phyloP scores from a whole-genome alignment of 2,113 vertebrate genomes.

The Cololabis saira region DNA sequence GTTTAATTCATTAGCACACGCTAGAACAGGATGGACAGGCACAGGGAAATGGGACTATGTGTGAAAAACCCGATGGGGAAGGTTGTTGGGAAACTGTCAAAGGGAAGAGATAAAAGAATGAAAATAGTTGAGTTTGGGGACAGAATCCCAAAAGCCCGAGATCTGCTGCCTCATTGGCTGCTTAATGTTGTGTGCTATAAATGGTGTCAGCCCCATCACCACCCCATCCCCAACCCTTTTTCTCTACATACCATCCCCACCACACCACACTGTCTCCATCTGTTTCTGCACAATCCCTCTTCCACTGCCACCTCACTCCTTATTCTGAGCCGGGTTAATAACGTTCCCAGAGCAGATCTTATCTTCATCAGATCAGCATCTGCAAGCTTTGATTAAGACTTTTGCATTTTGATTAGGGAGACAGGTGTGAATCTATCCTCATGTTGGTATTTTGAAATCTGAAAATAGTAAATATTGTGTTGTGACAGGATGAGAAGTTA shows the following conservation, averaged over 20 bases:
- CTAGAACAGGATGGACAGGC: background rate
- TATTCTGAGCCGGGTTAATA: slow-evolving; percentile 44
- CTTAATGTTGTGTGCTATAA: slow-evolving; percentile 68
- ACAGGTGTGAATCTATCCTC: background rate
- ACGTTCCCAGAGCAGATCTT: slow-evolving; percentile 36
- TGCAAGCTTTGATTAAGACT: slow-evolving; percentile 29
- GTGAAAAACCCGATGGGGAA: background rate
- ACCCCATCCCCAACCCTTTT: slow-evolving; percentile 19
- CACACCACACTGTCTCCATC: slow-evolving; percentile 4
- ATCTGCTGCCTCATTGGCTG: slow-evolving; percentile 65
- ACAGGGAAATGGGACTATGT: background rate
- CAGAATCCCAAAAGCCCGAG: slow-evolving; percentile 54
- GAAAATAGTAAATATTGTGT: background rate
- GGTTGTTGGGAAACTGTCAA: background rate
- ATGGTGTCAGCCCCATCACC: slow-evolving; percentile 53
- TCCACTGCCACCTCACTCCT: slow-evolving; percentile 24
- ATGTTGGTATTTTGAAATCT: background rate
- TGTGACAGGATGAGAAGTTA: too few relatives aligned
- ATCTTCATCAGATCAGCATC: slow-evolving; percentile 40
- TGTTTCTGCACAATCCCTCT: slow-evolving; percentile 26
- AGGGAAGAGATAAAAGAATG: slow-evolving; percentile 22
- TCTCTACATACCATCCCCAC: slow-evolving; percentile 15
- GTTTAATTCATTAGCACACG: background rate
- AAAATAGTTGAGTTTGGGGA: slow-evolving; percentile 36
- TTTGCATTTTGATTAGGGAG: slow-evolving; percentile 19